Evolutionary conservation across 2,113 vertebrate species (phyloP).

Genomic region (Fregetta grallaria): DNA sequence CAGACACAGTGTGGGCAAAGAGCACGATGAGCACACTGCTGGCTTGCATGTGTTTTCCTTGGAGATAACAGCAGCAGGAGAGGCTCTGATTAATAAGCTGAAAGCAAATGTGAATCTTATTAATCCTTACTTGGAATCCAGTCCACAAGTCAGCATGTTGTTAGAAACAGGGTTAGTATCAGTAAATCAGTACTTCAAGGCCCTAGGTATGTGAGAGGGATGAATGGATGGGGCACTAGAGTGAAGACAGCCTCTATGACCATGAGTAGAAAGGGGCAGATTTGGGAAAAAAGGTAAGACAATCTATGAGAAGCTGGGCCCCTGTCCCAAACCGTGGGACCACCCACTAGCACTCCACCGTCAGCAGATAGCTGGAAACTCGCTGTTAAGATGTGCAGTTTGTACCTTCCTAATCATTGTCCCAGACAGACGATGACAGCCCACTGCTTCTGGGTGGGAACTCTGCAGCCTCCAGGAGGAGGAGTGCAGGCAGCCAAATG

Average conservation of each 20-base stretch:
- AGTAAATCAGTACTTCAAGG: background rate
- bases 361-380: background rate
- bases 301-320: background rate
- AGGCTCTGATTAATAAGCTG: background rate
- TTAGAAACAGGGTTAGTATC: background rate
- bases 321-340: background rate
- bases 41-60: background rate
- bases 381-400: background rate
- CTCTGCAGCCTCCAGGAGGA: background rate
- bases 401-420: background rate
- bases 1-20: background rate
- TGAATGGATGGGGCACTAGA: background rate
- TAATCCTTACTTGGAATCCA: background rate
- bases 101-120: background rate
- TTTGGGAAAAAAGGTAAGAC: background rate
- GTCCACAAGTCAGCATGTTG: background rate
- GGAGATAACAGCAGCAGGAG: background rate
- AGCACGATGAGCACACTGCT: background rate
- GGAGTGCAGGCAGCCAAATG: background rate
- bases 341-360: background rate
- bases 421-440: background rate
- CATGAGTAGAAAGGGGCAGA: background rate
- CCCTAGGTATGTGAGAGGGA: background rate
- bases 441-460: background rate
- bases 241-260: background rate